Base-by-base conservation (phyloP, 1,140 invertebrate genomes). In the Fopius arisanus region DNA sequence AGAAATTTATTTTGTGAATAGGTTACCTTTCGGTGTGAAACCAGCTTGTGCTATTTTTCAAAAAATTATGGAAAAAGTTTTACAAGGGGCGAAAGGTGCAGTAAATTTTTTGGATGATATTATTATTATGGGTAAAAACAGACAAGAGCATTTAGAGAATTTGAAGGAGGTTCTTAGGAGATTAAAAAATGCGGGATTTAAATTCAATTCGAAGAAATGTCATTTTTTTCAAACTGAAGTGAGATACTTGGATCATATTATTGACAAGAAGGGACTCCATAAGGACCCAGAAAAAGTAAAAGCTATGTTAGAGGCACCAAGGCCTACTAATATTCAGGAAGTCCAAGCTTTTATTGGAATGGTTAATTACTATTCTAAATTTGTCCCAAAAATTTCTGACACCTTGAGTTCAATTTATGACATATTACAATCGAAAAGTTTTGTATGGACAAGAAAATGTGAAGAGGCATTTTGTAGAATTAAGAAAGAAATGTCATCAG, bases 321-420 rank as follows among this genome's bases (percentile, higher is more conserved):
- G 33, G 3, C 88, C 88, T 12, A 77, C 67, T 40, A 84, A 83
- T 72, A 78, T 80, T 1, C 79, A 77, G 5, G 81, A 86, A 74
- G 72, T 89, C 0, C 78, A 84, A 78, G 68, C 77, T 5, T 90
- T 90, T 73, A 72, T 90, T 2, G 88, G 88, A 3, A 79, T 90
- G 75, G 79, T 86, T 4, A 83, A 82, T 29, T 90, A 87, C 77
- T 90, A 90, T 77, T 75, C 82, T 3, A 79, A 82, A 48, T 90
- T 90, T 70, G 79, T 88, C 9, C 80, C 75, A 4, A 83, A 85
- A 4, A 41, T 73, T 9, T 65, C 74, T 21, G 31, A 33, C 4
- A 72, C 71, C 7, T 12, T 76, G 19, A 31, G 23, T 9, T 85
- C 84, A 16, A 73, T 90, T 29, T 83, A 84, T 59, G 41, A 82